A percentile compares a stretch with the other conserved stretches of the same genome.
Evolutionary conservation across 2,113 vertebrate genomes (phyloP).

Genomic region (Ornithorhynchus anatinus): DNA sequence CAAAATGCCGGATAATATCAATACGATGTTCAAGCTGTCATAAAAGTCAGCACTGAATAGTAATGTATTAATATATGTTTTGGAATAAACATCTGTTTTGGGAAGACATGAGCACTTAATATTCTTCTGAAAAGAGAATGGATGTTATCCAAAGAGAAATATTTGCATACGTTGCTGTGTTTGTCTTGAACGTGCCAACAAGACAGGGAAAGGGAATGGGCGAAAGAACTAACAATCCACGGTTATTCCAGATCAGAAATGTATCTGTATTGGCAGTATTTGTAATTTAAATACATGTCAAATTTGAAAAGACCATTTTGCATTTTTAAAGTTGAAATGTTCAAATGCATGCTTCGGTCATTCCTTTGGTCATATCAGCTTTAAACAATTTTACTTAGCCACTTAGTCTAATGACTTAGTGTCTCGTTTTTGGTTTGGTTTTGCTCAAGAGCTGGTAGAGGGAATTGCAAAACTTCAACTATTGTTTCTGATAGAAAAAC

Average conservation of each 20-base stretch:
- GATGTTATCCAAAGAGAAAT: not conserved
- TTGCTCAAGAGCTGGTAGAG: no score
- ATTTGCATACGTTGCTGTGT: not conserved
- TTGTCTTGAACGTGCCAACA: not conserved
- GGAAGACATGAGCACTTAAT: slow-evolving; percentile 15
- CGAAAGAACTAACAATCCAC: not conserved
- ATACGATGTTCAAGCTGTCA: slow-evolving; percentile 45
- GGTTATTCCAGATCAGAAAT: not conserved
- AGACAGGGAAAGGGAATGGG: not conserved
- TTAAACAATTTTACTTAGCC: no score
- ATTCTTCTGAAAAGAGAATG: not conserved
- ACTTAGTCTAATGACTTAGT: no score
- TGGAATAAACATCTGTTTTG: slow-evolving; percentile 59
- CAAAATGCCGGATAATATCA: slow-evolving; percentile 56
- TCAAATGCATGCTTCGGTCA: no score
- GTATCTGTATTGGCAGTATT: no score
- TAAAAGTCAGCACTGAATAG: slow-evolving; percentile 54
- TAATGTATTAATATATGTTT: slow-evolving; percentile 59
- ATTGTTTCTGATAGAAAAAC: not conserved
- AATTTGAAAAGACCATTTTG: no score
- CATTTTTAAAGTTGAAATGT: no score
- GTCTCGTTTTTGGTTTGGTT: no score
- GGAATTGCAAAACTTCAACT: no score
- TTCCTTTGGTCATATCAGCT: no score
- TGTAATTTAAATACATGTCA: no score